Conservation (phyloP, 2,113 vertebrate genomes). For the Ceuthmochares aereus region DNA sequence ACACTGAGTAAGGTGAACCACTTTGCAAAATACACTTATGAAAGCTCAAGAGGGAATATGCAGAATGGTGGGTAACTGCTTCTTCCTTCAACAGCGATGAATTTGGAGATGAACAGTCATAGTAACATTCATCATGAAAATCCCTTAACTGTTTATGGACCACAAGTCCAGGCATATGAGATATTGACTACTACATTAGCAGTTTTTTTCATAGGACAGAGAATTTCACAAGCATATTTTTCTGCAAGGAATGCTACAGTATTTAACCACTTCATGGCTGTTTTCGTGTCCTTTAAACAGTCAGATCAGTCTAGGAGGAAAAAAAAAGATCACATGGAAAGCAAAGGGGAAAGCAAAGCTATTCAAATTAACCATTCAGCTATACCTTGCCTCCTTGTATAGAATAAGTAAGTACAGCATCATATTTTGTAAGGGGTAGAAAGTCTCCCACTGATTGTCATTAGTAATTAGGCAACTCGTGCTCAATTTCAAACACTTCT, state of each 20-base stretch:
- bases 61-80: not conserved
- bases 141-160: not conserved
- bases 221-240: not conserved
- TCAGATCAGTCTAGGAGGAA: not conserved
- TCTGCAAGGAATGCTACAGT: not conserved
- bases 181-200: not conserved
- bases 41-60: not conserved
- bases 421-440: not conserved
- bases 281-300: not conserved
- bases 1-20: not conserved
- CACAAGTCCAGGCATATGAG: not conserved
- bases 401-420: fast-evolving
- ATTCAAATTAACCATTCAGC: not conserved
- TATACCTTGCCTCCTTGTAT: not conserved
- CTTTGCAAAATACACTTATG: not conserved
- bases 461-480: not conserved
- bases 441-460: not conserved
- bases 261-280: not conserved
- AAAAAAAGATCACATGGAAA: not conserved
- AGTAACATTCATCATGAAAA: not conserved
- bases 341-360: not conserved
- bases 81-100: not conserved
- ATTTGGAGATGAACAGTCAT: not conserved
- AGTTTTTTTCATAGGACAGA: not conserved
- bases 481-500: not conserved